phyloP scores from a whole-genome alignment of 2,113 vertebrate species.

The Gobius niger region DNA sequence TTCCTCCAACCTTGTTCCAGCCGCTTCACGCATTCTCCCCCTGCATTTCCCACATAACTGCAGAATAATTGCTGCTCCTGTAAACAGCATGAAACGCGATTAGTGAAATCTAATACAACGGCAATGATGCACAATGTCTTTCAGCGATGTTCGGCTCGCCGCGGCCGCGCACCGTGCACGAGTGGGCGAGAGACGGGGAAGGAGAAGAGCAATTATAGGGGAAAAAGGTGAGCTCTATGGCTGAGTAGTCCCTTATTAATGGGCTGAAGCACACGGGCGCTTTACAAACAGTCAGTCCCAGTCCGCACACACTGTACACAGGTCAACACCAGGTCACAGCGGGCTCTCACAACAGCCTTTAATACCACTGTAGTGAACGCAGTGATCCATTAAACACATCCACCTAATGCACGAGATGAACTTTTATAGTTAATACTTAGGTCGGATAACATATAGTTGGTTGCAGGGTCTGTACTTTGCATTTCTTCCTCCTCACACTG shows the following conservation, averaged over 20 bases:
- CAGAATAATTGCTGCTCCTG: neutral
- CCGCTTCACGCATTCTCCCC: neutral
- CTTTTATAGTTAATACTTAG: neutral
- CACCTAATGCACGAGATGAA: neutral
- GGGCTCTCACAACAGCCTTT: conserved; percentile 55
- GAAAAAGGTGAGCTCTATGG: conserved; percentile 56
- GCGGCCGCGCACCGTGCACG: conserved; percentile 11
- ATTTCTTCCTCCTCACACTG: conserved; percentile 4
- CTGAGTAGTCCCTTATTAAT: conserved; percentile 55
- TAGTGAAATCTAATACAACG: conserved; percentile 10
- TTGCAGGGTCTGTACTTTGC: no score
- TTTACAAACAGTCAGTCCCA: conserved; percentile 23
- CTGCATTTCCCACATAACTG: conserved; percentile 5
- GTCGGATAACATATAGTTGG: no score
- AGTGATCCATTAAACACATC: conserved; percentile 42
- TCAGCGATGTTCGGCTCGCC: conserved; percentile 1
- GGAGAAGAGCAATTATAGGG: conserved; percentile 38
- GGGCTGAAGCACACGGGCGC: conserved; percentile 36
- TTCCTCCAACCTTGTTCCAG: neutral
- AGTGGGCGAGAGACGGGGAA: conserved; percentile 10
- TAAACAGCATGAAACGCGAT: conserved; percentile 2
- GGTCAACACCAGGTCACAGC: conserved; percentile 53
- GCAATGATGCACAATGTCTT: conserved; percentile 3
- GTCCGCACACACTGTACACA: conserved; percentile 6
- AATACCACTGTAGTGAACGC: conserved; percentile 56